Base-by-base conservation (phyloP, 2,113 vertebrate genomes). In the Channa argus region DNA sequence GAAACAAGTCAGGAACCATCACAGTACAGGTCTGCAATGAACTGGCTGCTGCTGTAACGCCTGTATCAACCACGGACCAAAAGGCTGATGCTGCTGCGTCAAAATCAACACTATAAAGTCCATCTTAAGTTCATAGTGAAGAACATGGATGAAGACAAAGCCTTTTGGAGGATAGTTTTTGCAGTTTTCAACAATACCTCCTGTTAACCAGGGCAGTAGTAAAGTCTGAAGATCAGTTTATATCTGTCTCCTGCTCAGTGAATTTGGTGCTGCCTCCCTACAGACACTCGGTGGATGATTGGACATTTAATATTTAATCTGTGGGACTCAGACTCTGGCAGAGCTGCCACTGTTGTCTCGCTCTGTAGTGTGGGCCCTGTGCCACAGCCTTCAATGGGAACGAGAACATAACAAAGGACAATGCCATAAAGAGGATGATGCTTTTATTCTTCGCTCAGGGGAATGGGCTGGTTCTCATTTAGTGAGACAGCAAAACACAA, bases 251-350 rank as follows among this genome's bases (percentile, higher is more conserved):
- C 45, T 2, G 37, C 51, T 39, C 56, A 0, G 54, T 15, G 47
- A 45, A 56, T 52, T 38, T 7, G 59, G 10, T 37, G 44, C 56
- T 14, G 15, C 56, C 36, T 68, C 63, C 68, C 46, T 6, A 5
- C n/a, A 71, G 66, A 43, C 66, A 0, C 43, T 63, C 68, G 0
- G 59, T 14, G 59, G 37, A 70, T 77, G 69, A 80, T 77, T 69
- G 73, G 59, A 43, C 53, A 15, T 84, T 73, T 63, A 69, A 69
- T 69, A 64, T 80, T 73, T 73, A 72, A 77, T 80, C 73, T 53
- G 58, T 67, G 46, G 45, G 68, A 72, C 63, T 84, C 33, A 44
- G 58, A 56, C 6, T 68, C 56, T 74, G 76, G 71, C 71, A 55
- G 61, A 11, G 61, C 14, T 5, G 24, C 34, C 14, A 0, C 51